Base-by-base conservation (phyloP, 2,113 vertebrate genomes). In the Tetrax tetrax region DNA sequence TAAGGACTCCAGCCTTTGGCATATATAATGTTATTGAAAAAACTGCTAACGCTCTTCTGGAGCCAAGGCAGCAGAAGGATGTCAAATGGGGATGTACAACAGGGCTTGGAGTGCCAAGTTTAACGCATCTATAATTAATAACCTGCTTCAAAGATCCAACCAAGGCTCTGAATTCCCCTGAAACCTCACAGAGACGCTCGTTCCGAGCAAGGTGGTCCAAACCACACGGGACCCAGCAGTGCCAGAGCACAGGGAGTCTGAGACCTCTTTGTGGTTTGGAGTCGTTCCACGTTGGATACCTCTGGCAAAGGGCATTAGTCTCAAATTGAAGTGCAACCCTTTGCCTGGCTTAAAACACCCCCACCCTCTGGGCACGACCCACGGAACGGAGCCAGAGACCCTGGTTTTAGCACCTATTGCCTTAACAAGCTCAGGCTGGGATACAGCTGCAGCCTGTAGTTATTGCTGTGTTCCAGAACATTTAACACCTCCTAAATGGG, bases 11-110 rank as follows among this genome's bases (percentile, higher is more conserved):
- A 94, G 70, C 50, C 41, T 54, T 89, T 66, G 48, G 77, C 38
- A 64, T 9, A 28, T 72, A 23, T 43, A 59, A 76, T 72, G 76
- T 59, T 35, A 48, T 14, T n/a, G 10, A 16, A 71, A 87, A 65
- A 91, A 87, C 57, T 6, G 1, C 87, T 76, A 65, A 31, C 54
- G 35, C 77, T 54, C 64, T 77, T 90, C 89, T n/a, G 77, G n/a
- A 97, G 94, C 64, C 57, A 61, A 90, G 50, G 48, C 63, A 82
- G 74, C 91, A 86, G 89, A 45, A 90, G 93, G 93, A 77, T 48
- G 8, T 31, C 65, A 77, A 65, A 68, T 7, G 38, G 45, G 77
- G 53, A 87, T 6, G 72, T 56, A 71, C 89, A 81, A 59, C 6
- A 14, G 54, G 28, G 80, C 20, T 9, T 37, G 87, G 75, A 69